phyloP scores from a whole-genome alignment of 2,888 invertebrate genomes.

The Idaea dimidiata region DNA sequence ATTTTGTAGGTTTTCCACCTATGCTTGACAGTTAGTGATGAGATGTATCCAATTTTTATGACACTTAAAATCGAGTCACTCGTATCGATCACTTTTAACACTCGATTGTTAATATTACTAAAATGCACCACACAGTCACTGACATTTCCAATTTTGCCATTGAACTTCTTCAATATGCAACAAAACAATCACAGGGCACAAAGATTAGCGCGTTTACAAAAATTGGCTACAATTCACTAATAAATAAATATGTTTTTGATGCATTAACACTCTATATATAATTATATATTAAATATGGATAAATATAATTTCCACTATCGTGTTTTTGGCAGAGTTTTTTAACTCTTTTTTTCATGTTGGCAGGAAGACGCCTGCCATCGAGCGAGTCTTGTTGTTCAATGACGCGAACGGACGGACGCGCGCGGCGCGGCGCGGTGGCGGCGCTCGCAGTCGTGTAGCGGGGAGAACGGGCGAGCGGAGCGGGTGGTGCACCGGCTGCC shows the following conservation, averaged over 20 bases:
- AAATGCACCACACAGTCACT: slow-evolving; percentile 65
- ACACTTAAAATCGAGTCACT: slow-evolving; percentile 62
- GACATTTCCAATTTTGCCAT: slow-evolving; percentile 54
- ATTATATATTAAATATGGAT: slow-evolving; percentile 70
- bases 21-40: slow-evolving; percentile 69
- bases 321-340: slow-evolving; percentile 73
- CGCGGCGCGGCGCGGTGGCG: slow-evolving; percentile 64
- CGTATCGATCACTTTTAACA: slow-evolving; percentile 60
- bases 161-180: slow-evolving; percentile 61
- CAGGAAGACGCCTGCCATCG: slow-evolving; percentile 78
- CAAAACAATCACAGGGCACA: slow-evolving; percentile 76
- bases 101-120: slow-evolving; percentile 43
- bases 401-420: slow-evolving; percentile 72
- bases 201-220: slow-evolving; percentile 69
- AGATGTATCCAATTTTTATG: slow-evolving; percentile 59
- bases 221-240: slow-evolving; percentile 78
- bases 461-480: slow-evolving; percentile 69
- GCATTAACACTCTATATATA: slow-evolving; percentile 77
- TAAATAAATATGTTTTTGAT: slow-evolving; percentile 74
- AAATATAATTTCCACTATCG: slow-evolving; percentile 77
- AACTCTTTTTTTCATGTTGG: slow-evolving; percentile 78
- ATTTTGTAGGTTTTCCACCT: slow-evolving; percentile 71
- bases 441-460: slow-evolving; percentile 76
- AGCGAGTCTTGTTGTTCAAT: slow-evolving; percentile 80
- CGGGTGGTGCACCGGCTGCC: slow-evolving; percentile 77